Evolutionary conservation across 1,140 invertebrate genomes (phyloP).

Genomic region (Samia ricini): DNA sequence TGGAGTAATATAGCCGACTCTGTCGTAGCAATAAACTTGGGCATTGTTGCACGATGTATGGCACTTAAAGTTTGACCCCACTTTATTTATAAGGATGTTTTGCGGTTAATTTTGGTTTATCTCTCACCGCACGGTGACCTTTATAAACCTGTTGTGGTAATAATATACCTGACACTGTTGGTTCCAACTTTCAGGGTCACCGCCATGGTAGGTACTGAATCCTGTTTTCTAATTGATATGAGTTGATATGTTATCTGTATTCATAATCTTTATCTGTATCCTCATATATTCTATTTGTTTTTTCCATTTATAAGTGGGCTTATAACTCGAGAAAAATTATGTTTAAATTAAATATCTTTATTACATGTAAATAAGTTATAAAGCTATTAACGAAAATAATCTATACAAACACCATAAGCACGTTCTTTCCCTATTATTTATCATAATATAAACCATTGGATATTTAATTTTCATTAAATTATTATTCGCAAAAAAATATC

Average conservation of each 20-base stretch:
- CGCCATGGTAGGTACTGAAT: neutral
- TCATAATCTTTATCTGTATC: neutral
- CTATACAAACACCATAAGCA: no score
- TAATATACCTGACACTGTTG: neutral
- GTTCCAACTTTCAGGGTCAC: neutral
- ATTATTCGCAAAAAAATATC: no score
- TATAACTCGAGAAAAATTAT: no score
- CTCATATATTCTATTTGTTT: no score
- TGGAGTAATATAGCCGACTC: conserved; percentile 60
- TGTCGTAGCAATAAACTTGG: conserved; percentile 64
- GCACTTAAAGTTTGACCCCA: conserved; percentile 20
- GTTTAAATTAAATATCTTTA: no score
- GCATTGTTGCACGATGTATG: conserved; percentile 58
- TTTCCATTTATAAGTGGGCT: no score
- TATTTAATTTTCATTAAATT: no score
- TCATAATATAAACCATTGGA: no score
- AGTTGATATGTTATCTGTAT: neutral
- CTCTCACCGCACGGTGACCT: conserved; percentile 2
- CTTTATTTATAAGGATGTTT: conserved; percentile 19
- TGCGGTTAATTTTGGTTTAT: conserved; percentile 22
- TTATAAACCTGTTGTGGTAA: neutral
- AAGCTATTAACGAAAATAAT: no score
- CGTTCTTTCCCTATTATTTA: no score
- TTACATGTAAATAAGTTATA: no score
- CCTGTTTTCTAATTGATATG: neutral